phyloP scores from a whole-genome alignment of 2,113 vertebrate genomes.

The Xenopus borealis region DNA sequence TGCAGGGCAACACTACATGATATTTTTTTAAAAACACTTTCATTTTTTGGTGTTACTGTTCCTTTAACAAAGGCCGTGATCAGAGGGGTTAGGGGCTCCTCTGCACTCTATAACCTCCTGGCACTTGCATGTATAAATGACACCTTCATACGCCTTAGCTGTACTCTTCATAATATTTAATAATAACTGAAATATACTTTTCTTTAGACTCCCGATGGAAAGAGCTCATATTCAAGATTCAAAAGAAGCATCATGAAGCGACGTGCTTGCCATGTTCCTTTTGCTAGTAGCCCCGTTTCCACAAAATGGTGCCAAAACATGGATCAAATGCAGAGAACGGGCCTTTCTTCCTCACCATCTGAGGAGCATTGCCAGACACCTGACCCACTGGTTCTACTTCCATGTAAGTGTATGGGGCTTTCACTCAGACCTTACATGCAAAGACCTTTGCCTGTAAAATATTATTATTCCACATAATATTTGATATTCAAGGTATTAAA shows the following conservation, averaged over 20 bases:
- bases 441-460: constrained; percentile 19
- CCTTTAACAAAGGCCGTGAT: no score
- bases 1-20: no score
- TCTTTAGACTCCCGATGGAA: constrained; percentile 15
- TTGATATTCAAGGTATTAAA: background rate
- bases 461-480: background rate
- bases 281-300: constrained; percentile 65
- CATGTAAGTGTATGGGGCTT: constrained; percentile 39
- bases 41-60: no score
- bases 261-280: constrained; percentile 1
- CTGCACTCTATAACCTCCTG: no score
- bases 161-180: no score
- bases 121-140: no score
- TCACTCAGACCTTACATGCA: background rate
- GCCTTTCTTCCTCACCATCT: fast-evolving
- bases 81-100: no score
- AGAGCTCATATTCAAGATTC: constrained; percentile 51
- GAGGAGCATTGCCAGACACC: background rate
- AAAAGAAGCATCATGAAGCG: constrained; percentile 49
- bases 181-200: background rate
- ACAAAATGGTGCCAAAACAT: constrained; percentile 60
- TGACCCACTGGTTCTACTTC: constrained; percentile 16
- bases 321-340: fast-evolving
- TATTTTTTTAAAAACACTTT: no score
- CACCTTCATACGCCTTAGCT: no score